A percentile compares a stretch with the other conserved stretches of the same genome.
These are phyloP conservation scores for Drosophila ochracea DNA, from an alignment of 2,888 invertebrate genomes.

Conservation along the genomic window DNA sequence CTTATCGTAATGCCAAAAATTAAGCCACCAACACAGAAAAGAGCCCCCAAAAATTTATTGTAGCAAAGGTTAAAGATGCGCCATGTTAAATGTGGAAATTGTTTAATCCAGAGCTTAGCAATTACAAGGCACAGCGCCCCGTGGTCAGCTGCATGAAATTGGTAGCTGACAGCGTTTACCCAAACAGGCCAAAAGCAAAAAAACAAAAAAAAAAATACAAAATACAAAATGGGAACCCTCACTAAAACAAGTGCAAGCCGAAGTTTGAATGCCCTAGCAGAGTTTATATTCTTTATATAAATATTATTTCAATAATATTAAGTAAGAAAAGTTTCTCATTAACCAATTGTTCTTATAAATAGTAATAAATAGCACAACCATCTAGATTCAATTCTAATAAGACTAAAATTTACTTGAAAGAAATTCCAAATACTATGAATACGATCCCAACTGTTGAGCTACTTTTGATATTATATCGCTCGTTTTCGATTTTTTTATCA, in stretches of 20 bases:
- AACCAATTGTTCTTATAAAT: background rate
- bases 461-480: background rate
- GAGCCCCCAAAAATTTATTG: slow-evolving; percentile 62
- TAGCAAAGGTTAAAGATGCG: slow-evolving; percentile 78
- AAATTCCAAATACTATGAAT: background rate
- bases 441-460: background rate
- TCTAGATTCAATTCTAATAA: background rate
- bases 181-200: slow-evolving; percentile 23
- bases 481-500: background rate
- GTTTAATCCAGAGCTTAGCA: slow-evolving; percentile 75
- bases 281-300: background rate
- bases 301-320: background rate
- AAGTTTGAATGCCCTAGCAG: slow-evolving; percentile 21
- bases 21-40: slow-evolving; percentile 41
- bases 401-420: background rate
- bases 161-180: slow-evolving; percentile 57
- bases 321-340: background rate
- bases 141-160: slow-evolving; percentile 79
- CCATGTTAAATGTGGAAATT: slow-evolving; percentile 81
- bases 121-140: slow-evolving; percentile 71
- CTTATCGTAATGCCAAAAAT: slow-evolving; percentile 66
- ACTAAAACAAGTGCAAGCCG: background rate
- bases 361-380: rapidly evolving
- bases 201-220: background rate
- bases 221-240: background rate